These are phyloP conservation scores for Hydrolagus colliei DNA, from an alignment of 2,797 vertebrate genomes.

Conservation along the genomic window DNA sequence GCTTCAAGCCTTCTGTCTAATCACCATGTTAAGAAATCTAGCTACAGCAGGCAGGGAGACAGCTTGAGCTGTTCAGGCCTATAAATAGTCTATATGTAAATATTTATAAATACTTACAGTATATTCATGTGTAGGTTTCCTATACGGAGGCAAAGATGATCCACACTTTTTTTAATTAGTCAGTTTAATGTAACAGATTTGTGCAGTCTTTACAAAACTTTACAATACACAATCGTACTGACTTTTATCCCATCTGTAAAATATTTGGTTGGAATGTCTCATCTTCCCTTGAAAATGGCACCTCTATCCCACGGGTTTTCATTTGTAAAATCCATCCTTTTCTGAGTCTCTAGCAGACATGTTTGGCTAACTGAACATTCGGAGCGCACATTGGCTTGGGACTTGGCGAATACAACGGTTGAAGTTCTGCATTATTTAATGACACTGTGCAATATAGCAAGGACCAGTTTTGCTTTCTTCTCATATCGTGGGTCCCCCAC, in stretches of 20 bases:
- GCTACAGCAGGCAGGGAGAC: too few species aligned
- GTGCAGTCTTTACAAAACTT: background rate
- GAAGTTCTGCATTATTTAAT: slow-evolving; percentile 18
- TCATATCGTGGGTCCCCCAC: slow-evolving; percentile 52
- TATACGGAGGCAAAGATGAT: too few species aligned
- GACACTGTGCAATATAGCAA: background rate
- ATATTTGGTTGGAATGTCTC: background rate
- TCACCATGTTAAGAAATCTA: too few species aligned
- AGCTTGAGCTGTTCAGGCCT: too few species aligned
- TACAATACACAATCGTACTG: background rate
- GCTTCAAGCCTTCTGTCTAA: too few species aligned
- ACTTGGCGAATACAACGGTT: background rate
- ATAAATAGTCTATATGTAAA: too few species aligned
- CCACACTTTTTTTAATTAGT: too few species aligned
- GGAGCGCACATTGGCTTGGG: background rate
- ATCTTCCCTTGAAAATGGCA: background rate
- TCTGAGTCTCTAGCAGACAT: background rate
- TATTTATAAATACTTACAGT: too few species aligned
- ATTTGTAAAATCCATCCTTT: background rate
- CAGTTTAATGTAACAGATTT: background rate
- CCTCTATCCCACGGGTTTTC: background rate
- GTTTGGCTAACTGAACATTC: background rate
- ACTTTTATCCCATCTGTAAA: background rate
- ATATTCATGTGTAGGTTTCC: too few species aligned
- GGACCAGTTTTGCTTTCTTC: slow-evolving; percentile 46